Percentiles rank a stretch among this genome's conserved stretches.
Evolutionary conservation across 2,888 invertebrate species (phyloP).

Genomic region (Parasteatoda lunata): DNA sequence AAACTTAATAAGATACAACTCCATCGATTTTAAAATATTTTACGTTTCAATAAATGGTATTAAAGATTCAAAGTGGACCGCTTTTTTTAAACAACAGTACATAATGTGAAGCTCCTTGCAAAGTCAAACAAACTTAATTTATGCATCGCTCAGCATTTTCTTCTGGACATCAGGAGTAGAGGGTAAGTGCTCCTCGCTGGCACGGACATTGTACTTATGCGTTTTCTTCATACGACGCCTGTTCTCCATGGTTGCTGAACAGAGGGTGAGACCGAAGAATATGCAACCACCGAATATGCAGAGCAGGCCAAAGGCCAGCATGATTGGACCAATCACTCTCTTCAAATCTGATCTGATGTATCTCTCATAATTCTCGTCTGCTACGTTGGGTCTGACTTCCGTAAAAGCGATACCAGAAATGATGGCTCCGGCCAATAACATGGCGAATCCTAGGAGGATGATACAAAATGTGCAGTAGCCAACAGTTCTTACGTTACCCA

Average conservation of each 20-base stretch:
- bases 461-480: conserved; percentile 69
- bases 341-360: conserved; percentile 70
- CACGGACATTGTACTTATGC: conserved; percentile 36
- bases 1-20: too few relatives aligned
- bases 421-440: conserved; percentile 70
- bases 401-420: conserved; percentile 70
- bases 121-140: neutral
- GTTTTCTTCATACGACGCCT: conserved; percentile 4
- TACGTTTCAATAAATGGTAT: too few relatives aligned
- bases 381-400: conserved; percentile 70
- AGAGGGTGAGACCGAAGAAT: conserved; percentile 68
- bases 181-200: conserved; percentile 16
- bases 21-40: too few relatives aligned
- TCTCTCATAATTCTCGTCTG: conserved; percentile 70
- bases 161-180: conserved; percentile 23
- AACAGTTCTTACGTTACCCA: conserved; percentile 68
- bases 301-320: conserved; percentile 68
- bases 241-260: conserved; percentile 44
- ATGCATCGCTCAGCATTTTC: conserved; percentile 58
- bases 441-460: conserved; percentile 67
- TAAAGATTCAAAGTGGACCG: too few relatives aligned
- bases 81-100: too few relatives aligned
- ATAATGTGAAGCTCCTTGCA: too few relatives aligned
- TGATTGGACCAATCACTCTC: conserved; percentile 70
- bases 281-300: conserved; percentile 69